Base-by-base conservation (phyloP, 2,797 vertebrate genomes). In the Macroramphosus scolopax region DNA sequence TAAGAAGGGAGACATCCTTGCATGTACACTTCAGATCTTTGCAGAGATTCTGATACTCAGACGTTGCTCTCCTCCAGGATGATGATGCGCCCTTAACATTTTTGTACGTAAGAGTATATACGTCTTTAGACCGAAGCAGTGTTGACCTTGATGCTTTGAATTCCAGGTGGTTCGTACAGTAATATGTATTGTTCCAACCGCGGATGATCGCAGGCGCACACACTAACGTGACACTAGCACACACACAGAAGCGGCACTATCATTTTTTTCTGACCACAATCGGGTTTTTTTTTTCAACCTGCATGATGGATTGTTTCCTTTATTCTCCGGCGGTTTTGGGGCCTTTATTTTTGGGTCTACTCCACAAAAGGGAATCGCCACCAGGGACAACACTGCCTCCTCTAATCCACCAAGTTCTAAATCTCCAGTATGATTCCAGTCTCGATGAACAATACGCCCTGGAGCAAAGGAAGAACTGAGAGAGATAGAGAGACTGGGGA, bases 301-400 rank as follows among this genome's bases (percentile, higher is more conserved):
- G 18, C 42, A 54, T 89, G 86, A 88, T 90, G 82, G 84, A 90
- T 89, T 63, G 82, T 77, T 80, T 83, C 71, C 63, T 44, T 73
- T 78, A 84, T 78, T 71, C 81, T 76, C 69, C 1, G 34, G 76
- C 58, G 72, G 73, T 76, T 86, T 82, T 57, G 63, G 62, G 75
- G 77, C 68, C 79, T 72, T 80, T 83, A 79, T 89, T 84, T 87
- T 88, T 76, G 68, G 81, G 77, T 52, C 57, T 81, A 73, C 56
- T 83, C 70, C 71, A 69, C 72, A 81, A 82, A 83, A 82, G 77
- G 64, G 66, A 73, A 44, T 36, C 56, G 70, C 65, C 88, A 82
- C 76, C 26, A 56, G 87, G 84, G 87, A 89, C 73, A 69, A 43
- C 48, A 35, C 47, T 72, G 83, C 75, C 75, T 80, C 57, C 46